Evolutionary conservation across 2,888 invertebrate genomes (phyloP), one percentile per base, ranked within the genome.

Genomic region (Apoda limacodes): DNA sequence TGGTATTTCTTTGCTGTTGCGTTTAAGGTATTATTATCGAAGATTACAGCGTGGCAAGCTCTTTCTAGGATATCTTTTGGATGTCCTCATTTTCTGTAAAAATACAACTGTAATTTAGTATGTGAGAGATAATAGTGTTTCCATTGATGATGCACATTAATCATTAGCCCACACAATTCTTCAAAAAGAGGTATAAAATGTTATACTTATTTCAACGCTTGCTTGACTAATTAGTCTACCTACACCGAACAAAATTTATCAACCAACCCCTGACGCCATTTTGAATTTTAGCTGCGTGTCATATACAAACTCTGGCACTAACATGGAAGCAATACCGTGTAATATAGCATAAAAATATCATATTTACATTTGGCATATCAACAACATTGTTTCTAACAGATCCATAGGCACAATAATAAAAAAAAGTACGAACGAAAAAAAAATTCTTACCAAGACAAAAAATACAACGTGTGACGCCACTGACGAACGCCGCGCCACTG

Each of bases 11-110:
- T 35, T 28, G 23, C 9, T 17, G 35, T 31, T 11, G 32, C 25
- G 17, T 28, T 35, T 22, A 35, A 19, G 15, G 27, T 35, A 13
- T 27, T 28, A 15, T 31, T 31, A 13, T 31, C 30, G 22, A 31
- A 31, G 15, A 35, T 31, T 13, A 35, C 22, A 31, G 4, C 11
- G n/a, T 35, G 35, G 22, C 35, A 31, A 28, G 35, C 31, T 31
- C 28, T 27, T 31, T 35, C 20, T 35, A 35, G 2, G 20, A 35
- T 17, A 27, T 31, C 31, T 9, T 35, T 31, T 19, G 35, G 28
- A n/a, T n/a, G n/a, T n/a, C n/a, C n/a, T n/a, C n/a, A n/a, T n/a
- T n/a, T n/a, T n/a, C n/a, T n/a, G n/a, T n/a, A 23, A 23, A 23
- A 23, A 23, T 23, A 23, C 23, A 23, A 7, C 23, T 23, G 23